These are phyloP conservation scores for Exephanes ischioxanthus DNA, from an alignment of 2,888 invertebrate genomes.

Conservation along the genomic window DNA sequence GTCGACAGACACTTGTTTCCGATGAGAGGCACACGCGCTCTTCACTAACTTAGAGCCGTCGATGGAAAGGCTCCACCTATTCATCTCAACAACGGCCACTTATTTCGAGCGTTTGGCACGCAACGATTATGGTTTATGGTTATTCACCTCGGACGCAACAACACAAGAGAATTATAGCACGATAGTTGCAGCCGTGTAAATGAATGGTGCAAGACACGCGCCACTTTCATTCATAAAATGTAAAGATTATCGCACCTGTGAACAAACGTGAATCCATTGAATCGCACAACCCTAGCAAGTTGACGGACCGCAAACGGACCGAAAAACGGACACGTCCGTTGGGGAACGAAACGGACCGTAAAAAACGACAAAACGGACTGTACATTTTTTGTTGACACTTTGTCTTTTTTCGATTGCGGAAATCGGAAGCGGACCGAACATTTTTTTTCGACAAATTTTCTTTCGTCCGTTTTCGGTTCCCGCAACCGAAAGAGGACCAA, in stretches of 20 bases:
- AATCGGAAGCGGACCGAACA: too few species aligned
- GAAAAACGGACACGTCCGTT: too few species aligned
- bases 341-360: too few species aligned
- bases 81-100: neutral
- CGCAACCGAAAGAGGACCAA: too few species aligned
- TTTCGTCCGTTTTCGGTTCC: too few species aligned
- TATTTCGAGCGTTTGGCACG: conserved; percentile 56
- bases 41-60: conserved; percentile 48
- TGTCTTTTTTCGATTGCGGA: too few species aligned
- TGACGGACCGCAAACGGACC: too few species aligned
- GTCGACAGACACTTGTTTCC: conserved; percentile 68
- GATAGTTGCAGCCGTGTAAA: conserved; percentile 38
- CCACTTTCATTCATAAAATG: neutral
- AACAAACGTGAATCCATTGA: neutral
- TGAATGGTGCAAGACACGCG: conserved; percentile 8
- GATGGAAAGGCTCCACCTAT: conserved; percentile 54
- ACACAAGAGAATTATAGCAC: conserved; percentile 36
- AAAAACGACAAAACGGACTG: too few species aligned
- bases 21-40: conserved; percentile 56
- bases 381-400: too few species aligned
- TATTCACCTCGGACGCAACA: conserved; percentile 50
- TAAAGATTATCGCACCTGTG: neutral
- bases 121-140: conserved; percentile 60
- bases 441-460: too few species aligned
- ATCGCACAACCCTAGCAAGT: too few species aligned